These are phyloP conservation scores for Lasioglossum calceatum DNA, from an alignment of 2,888 invertebrate genomes.

Conservation along the genomic window DNA sequence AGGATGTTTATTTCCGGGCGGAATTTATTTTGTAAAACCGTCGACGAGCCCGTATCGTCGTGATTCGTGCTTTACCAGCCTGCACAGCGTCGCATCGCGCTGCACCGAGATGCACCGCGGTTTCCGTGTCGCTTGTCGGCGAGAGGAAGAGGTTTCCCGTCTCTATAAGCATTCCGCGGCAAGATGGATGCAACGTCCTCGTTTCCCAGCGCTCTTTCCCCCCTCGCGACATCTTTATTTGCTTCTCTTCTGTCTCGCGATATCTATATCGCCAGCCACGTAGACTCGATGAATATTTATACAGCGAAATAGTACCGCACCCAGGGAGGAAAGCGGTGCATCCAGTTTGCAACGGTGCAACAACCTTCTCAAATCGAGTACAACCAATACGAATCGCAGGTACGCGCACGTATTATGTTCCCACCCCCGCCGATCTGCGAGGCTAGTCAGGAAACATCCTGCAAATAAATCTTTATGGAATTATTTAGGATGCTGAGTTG, in stretches of 20 bases:
- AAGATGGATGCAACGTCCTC: conserved; percentile 49
- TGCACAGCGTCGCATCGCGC: conserved; percentile 3
- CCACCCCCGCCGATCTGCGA: background rate
- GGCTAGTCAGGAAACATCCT: too few species aligned
- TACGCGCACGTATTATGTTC: background rate
- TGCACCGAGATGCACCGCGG: background rate
- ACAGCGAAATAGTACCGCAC: conserved; percentile 36
- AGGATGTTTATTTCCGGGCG: conserved; percentile 23
- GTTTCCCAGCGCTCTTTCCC: conserved; percentile 32
- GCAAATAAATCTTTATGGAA: too few species aligned
- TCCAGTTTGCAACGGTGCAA: conserved; percentile 26
- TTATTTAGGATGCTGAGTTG: too few species aligned
- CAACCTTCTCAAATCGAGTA: conserved; percentile 36
- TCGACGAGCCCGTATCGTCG: conserved; percentile 38
- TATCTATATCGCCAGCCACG: conserved; percentile 42
- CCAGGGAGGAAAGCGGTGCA: conserved; percentile 23
- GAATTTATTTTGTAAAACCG: conserved; percentile 13
- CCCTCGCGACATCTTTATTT: conserved; percentile 54
- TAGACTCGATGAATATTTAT: conserved; percentile 60
- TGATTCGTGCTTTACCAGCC: conserved; percentile 14
- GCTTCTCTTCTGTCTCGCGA: conserved; percentile 19
- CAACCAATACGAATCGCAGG: background rate
- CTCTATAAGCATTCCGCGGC: conserved; percentile 42
- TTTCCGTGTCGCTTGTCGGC: conserved; percentile 2
- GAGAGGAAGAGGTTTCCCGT: background rate